Conservation (phyloP, 2,797 vertebrate genomes). For the Danio choprae region DNA sequence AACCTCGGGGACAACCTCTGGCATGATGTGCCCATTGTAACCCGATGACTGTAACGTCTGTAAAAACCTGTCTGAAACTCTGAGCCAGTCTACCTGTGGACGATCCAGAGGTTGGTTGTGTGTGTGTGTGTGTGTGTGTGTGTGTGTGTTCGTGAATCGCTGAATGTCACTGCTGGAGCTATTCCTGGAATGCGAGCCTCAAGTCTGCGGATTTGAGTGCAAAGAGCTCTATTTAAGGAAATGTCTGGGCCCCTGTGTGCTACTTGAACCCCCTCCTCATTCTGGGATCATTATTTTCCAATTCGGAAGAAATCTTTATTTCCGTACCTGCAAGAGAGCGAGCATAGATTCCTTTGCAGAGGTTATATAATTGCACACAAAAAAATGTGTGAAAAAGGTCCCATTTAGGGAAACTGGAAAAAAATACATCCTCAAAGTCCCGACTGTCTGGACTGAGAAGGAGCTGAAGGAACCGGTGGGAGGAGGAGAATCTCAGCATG, state of each 20-base stretch:
- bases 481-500: conserved; percentile 40
- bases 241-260: conserved; percentile 67
- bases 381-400: not conserved
- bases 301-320: conserved; percentile 67
- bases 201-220: conserved; percentile 71
- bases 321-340: conserved; percentile 65
- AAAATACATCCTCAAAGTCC: conserved; percentile 16
- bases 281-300: conserved; percentile 70
- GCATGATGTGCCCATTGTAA: conserved; percentile 24
- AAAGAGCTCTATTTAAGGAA: conserved; percentile 81
- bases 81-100: conserved; percentile 70
- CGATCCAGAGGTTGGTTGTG: conserved; percentile 45
- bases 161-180: conserved; percentile 71
- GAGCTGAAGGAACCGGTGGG: conserved; percentile 29
- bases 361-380: conserved; percentile 36
- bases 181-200: conserved; percentile 77
- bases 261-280: conserved; percentile 59
- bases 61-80: conserved; percentile 25
- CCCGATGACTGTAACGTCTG: conserved; percentile 3
- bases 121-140: conserved; percentile 4
- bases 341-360: conserved; percentile 36
- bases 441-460: conserved; percentile 25
- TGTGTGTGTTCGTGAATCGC: conserved; percentile 59
- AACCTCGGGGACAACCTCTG: conserved; percentile 3
- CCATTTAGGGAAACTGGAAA: conserved; percentile 27